Evolutionary conservation across 2,888 invertebrate species (phyloP).

Genomic region (Agrochola circellaris): DNA sequence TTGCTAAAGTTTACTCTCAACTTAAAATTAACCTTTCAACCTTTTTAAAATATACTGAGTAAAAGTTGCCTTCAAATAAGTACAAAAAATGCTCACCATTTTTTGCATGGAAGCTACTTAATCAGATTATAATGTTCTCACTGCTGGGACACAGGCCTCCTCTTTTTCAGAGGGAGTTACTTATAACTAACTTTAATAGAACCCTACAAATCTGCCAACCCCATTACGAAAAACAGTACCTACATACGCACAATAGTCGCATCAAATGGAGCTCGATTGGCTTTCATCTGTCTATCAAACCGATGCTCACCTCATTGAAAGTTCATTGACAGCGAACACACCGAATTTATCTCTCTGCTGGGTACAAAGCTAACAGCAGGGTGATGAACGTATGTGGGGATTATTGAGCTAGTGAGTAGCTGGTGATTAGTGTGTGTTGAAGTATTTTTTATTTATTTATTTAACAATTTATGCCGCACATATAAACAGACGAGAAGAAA

Average conservation of each 20-base stretch:
- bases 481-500: no score
- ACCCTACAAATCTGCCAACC: conserved; percentile 1
- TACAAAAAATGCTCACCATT: no score
- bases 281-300: conserved; percentile 10
- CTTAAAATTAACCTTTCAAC: no score
- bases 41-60: no score
- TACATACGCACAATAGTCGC: not conserved
- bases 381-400: conserved; percentile 19
- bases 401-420: not conserved
- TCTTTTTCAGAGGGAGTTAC: no score
- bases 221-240: not conserved
- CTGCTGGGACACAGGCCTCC: no score
- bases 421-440: not conserved
- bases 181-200: not conserved
- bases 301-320: conserved; percentile 21
- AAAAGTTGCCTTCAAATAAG: no score
- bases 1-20: no score
- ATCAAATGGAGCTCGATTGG: conserved; percentile 13
- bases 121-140: no score
- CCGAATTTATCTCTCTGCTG: conserved; percentile 27
- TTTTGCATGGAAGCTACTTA: not conserved
- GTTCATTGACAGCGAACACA: conserved; percentile 47
- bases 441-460: no score
- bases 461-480: no score
- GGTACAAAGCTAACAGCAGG: conserved; percentile 22